Base-by-base conservation (phyloP, 2,113 vertebrate species). In the Dolichotis patagonum region DNA sequence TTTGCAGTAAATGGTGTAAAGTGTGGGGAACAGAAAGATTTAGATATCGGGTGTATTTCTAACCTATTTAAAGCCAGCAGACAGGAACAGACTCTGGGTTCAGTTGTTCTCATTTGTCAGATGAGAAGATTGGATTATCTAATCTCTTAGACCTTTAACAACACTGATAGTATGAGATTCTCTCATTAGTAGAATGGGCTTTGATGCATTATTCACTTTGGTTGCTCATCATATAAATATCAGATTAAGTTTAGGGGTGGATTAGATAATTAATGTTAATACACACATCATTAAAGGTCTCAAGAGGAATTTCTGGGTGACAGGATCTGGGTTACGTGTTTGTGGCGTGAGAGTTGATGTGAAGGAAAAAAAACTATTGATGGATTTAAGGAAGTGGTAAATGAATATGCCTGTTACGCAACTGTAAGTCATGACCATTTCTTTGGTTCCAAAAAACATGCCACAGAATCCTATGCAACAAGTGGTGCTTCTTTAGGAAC, bases 301-400 rank as follows among this genome's bases (percentile, higher is more conserved):
- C 1, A 0, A 13, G n/a, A 97, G 97, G 95, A 91, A 62, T 0
- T 28, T 94, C 87, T 43, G 89, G 30, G 97, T 60, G 92, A 92
- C 83, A 87, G 95, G 97, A 91, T 98, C 95, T 97, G 91, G 88
- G 98, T 94, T 88, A 98, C 0, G 97, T 98, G 96, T 97, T 92
- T 22, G 3, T 0, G 9, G 98, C 97, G n/a, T 0, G 95, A 98
- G 97, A 84, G 22, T 56, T 95, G 91, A 84, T 35, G 95, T 49
- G 94, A 12, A 38, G 93, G n/a, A 91, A 77, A 43, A 92, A 77
- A 49, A 85, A 54, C 24, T 75, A 58, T 54, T 60, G 38, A 65
- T 90, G 91, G 96, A 95, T 78, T 93, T 94, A 85, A 96, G 97
- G 93, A 96, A 88, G 90, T 77, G 75, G 96, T 49, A 78, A 89